Evolutionary conservation across 2,797 vertebrate species (phyloP), one percentile per base, ranked within the genome.

Genomic region (Sebastes goodei): DNA sequence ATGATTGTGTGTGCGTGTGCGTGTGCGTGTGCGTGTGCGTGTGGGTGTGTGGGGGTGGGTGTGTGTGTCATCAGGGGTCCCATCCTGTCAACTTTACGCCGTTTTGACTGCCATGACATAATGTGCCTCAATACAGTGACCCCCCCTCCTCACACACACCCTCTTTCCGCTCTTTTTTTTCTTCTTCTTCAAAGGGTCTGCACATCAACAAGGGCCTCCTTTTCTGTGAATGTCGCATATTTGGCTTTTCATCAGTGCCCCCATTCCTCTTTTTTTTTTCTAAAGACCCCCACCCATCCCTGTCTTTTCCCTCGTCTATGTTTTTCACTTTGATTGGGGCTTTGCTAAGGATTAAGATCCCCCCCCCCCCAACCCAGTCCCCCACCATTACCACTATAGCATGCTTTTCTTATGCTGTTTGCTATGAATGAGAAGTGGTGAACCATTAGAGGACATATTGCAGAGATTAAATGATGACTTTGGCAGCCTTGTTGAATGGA

Each of bases 71-170:
- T 89, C 72, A 52, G 86, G 87, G 91, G 87, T 90, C 82, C 88
- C 86, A 82, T 93, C 92, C 94, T 95, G 92, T 96, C 97, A 96
- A 92, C 95, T 95, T 93, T 94, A 94, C 93, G 91, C 93, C 38
- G 91, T 95, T 95, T 96, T 96, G 94, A 95, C 95, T 95, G 96
- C 96, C 95, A 92, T 96, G 95, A 96, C 96, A 96, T 96, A 95
- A 96, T 94, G 95, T 95, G 95, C 93, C 86, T 90, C 90, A 88
- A 94, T 96, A 97, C 95, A 96, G 96, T 96, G 95, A 92, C 93
- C 88, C 91, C 83, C 42, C 52, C 42, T n/a, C 0, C 20, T 17
- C n/a, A 81, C 81, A 78, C 70, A 63, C 76, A 69, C 62, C 21
- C 74, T 59, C 78, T 75, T 86, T 85, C 81, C 10, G 25, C 75